A percentile compares a stretch with the other conserved stretches of the same genome.
Evolutionary conservation across 1,140 invertebrate genomes (phyloP).

Genomic region (Belonocnema kinseyi): DNA sequence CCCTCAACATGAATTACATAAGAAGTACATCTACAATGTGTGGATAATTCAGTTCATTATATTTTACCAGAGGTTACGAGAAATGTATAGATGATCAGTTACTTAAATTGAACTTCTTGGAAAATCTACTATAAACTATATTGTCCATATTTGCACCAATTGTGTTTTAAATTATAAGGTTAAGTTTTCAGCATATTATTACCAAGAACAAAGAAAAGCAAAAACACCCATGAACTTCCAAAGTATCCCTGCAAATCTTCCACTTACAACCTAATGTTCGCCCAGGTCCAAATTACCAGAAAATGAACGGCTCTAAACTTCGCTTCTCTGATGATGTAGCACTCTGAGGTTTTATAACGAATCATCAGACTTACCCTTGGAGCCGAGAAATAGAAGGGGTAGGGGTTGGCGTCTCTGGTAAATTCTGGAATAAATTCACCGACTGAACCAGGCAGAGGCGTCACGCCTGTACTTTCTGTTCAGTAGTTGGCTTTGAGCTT

Average conservation of each 20-base stretch:
- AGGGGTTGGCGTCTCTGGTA: not conserved
- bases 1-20: too few species aligned
- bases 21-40: too few species aligned
- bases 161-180: too few species aligned
- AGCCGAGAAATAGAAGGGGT: not conserved
- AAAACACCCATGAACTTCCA: not conserved
- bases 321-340: constrained; percentile 9
- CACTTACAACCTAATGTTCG: not conserved
- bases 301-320: constrained; percentile 2
- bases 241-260: not conserved
- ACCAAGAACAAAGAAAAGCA: too few species aligned
- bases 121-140: too few species aligned
- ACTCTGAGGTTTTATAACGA: constrained; percentile 11
- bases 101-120: too few species aligned
- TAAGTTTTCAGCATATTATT: too few species aligned
- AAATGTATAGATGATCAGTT: too few species aligned
- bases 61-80: too few species aligned
- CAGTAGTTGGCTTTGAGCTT: constrained; percentile 22
- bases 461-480: constrained; percentile 16
- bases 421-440: constrained; percentile 11
- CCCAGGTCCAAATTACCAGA: constrained; percentile 5
- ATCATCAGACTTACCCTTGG: constrained; percentile 9
- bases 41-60: too few species aligned
- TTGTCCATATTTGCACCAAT: too few species aligned
- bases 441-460: not conserved